A percentile compares a stretch with the other conserved stretches of the same genome.
These are phyloP conservation scores for Irena cyanogastra DNA, from an alignment of 2,113 vertebrate genomes.

Conservation along the genomic window DNA sequence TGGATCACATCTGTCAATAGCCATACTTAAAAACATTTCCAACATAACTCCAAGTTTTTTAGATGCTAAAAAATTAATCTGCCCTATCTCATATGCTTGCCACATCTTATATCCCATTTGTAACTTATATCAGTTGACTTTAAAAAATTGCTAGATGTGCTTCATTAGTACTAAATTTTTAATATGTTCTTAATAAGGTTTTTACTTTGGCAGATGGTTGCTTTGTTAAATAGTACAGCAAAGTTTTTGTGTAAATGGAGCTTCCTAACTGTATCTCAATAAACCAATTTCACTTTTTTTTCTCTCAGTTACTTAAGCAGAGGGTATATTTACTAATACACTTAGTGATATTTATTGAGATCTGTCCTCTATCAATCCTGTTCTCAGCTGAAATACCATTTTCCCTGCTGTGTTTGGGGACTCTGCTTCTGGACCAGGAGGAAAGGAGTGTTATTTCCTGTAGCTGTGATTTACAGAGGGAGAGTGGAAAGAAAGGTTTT, in stretches of 20 bases:
- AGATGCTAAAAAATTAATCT: not conserved
- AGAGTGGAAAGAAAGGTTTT: not conserved
- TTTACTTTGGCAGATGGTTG: not conserved
- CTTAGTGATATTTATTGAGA: not conserved
- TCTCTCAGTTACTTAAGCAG: not conserved
- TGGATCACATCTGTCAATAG: not conserved
- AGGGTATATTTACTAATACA: not conserved
- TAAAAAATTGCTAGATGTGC: not conserved
- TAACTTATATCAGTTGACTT: not conserved
- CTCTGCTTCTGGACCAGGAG: not conserved
- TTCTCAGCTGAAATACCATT: not conserved
- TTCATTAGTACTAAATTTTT: not conserved
- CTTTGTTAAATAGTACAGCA: not conserved
- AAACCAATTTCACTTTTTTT: not conserved
- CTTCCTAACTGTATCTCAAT: not conserved
- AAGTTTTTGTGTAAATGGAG: not conserved
- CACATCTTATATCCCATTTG: not conserved
- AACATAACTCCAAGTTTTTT: not conserved
- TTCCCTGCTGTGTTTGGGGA: not conserved
- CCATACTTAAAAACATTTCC: not conserved
- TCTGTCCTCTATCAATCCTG: not conserved
- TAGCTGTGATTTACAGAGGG: not conserved
- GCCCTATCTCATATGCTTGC: not conserved
- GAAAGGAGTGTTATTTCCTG: not conserved
- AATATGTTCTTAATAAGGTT: not conserved